phyloP scores from a whole-genome alignment of 2,888 invertebrate species.

The Gortyna flavago region DNA sequence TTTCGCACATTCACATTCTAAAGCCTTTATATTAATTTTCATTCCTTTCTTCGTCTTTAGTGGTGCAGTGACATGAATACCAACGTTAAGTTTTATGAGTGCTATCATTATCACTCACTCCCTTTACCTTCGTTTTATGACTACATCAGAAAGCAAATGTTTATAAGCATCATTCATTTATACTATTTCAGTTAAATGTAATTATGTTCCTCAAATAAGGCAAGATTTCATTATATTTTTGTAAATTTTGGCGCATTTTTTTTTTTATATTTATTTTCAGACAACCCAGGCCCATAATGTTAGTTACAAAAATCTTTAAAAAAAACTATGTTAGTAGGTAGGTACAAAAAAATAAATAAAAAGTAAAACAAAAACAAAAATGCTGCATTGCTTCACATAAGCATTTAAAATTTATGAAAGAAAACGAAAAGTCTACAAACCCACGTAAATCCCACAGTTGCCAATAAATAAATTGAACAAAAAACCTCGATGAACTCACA shows the following conservation, averaged over 20 bases:
- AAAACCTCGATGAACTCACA: conserved; percentile 51
- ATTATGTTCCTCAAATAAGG: background rate
- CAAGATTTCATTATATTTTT: background rate
- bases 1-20: background rate
- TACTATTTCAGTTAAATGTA: background rate
- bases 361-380: too few relatives aligned
- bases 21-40: conserved; percentile 7
- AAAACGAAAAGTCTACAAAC: conserved; percentile 16
- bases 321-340: too few relatives aligned
- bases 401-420: conserved; percentile 5
- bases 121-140: background rate
- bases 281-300: too few relatives aligned
- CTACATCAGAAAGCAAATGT: background rate
- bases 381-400: background rate
- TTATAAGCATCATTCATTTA: background rate
- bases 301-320: too few relatives aligned
- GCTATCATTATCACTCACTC: background rate
- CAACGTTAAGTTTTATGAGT: conserved; percentile 2
- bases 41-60: background rate
- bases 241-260: background rate
- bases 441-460: conserved; percentile 26
- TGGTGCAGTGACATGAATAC: conserved; percentile 1
- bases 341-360: too few relatives aligned
- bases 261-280: too few relatives aligned
- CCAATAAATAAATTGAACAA: conserved; percentile 49